Evolutionary conservation across 2,797 vertebrate species (phyloP), one percentile per base, ranked within the genome.

Genomic region (Mormyrus hasselquistii): DNA sequence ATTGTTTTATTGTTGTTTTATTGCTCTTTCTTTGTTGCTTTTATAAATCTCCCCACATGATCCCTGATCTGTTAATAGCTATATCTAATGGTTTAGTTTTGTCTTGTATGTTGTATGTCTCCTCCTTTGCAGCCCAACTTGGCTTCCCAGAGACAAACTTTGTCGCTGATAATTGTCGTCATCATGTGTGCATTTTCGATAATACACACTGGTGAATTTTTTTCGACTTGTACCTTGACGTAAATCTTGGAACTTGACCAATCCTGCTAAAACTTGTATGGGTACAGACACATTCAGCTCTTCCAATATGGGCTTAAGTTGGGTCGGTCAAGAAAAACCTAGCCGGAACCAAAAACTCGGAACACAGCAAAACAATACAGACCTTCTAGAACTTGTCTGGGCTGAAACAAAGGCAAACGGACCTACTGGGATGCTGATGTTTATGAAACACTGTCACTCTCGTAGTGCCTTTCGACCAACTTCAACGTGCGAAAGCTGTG

Each of bases 1-100:
- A 91, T 93, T 94, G 91, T 91, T 12, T 62, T 62, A 8, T 62
- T 62, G 57, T 22, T n/a, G 16, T n/a, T 59, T 22, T 59, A 59
- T 22, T 88, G 93, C 93, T 94, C 93, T 7, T 88, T 94, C 94
- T 95, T 95, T 29, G 92, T 94, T 93, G 92, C 90, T 86, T 92
- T 93, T 93, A 91, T 94, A 93, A 92, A 91, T 87, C 50, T 87
- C 87, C 89, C 4, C 53, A 59, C 57, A n/a, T 85, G 22, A 34
- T 34, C 47, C 29, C 44, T 83, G 41, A 22, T 83, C n/a, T 8
- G 3, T 22, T 47, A 47, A n/a, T 22, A 83, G 0, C 12, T 38
- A 12, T 14, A 69, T 69, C 14, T 79, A 79, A 38, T 41, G 19
- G 38, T 44, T 79, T 79, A 44, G 34, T 79, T 55, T 55, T 55